Evolutionary conservation across 2,888 invertebrate genomes (phyloP), one percentile per base, ranked within the genome.

Genomic region (Idaea biselata): DNA sequence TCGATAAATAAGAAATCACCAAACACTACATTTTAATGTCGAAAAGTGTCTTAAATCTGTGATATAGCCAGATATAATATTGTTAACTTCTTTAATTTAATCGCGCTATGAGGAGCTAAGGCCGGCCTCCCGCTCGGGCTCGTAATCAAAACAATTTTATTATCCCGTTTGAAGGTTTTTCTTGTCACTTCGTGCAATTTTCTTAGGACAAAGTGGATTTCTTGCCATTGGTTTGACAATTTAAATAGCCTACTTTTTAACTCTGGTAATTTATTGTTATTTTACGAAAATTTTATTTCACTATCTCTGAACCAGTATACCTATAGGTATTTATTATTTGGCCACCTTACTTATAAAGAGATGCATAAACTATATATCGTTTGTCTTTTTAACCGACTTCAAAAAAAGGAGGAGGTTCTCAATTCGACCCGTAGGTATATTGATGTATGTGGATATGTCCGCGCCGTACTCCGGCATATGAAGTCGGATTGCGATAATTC

Each of bases 81-180:
- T 58, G 58, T 63, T 61, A 60, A 59, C 53, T 33, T 32, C 54
- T 59, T 53, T 63, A 62, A 67, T 63, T 54, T 63, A 62, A 66
- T 65, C 62, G 53, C 16, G 59, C 60, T 59, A 60, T 62, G 61
- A 62, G 55, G 14, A 60, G 55, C 16, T 16, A 33, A 61, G 25
- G 16, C 25, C 31, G 60, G 14, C 58, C 60, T 33, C 60, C 67
- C 57, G 44, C 59, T 17, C 62, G 62, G 59, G 56, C 59, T 60
- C 67, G 62, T 62, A 68, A 72, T 73, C 68, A 73, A 72, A 74
- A 73, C 71, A 73, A 73, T 74, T 69, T 72, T 69, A 73, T 75
- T 71, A 73, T 67, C 68, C 67, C 72, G 66, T 72, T 73, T 65
- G 67, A 69, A 72, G 66, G 64, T 64, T 71, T 69, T 66, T 66